These are phyloP conservation scores for Tachysurus fulvidraco DNA, from an alignment of 2,113 vertebrate genomes.

Conservation along the genomic window DNA sequence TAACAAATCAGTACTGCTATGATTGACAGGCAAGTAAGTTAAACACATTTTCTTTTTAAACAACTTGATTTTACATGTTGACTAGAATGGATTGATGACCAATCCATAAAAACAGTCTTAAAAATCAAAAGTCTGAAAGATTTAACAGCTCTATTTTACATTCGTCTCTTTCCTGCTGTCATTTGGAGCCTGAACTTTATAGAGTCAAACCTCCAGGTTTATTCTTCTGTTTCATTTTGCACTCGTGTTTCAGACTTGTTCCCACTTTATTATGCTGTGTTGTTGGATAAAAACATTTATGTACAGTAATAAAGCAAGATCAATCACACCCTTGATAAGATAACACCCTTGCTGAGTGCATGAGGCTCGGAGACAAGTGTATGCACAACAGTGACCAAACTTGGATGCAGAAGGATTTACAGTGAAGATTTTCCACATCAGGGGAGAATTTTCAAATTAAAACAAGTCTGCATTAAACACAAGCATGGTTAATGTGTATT, in stretches of 20 bases:
- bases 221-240: slow-evolving; percentile 36
- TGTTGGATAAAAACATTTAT: slow-evolving; percentile 16
- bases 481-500: background rate
- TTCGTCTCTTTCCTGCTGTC: background rate
- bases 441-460: background rate
- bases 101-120: background rate
- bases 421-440: background rate
- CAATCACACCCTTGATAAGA: slow-evolving; percentile 21
- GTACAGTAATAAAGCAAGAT: slow-evolving; percentile 46
- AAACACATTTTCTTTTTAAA: background rate
- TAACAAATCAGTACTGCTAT: background rate
- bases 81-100: background rate
- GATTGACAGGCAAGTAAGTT: background rate
- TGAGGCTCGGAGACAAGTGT: slow-evolving; percentile 5
- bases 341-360: slow-evolving; percentile 6
- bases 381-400: background rate
- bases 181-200: slow-evolving; percentile 38
- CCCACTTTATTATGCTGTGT: slow-evolving; percentile 12
- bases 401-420: background rate
- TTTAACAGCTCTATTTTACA: background rate
- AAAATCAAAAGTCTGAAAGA: background rate
- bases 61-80: background rate
- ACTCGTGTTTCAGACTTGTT: slow-evolving; percentile 39
- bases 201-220: slow-evolving; percentile 35
- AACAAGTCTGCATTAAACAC: background rate